phyloP scores from a whole-genome alignment of 2,113 vertebrate species.

The Protomyctophum bolini region DNA sequence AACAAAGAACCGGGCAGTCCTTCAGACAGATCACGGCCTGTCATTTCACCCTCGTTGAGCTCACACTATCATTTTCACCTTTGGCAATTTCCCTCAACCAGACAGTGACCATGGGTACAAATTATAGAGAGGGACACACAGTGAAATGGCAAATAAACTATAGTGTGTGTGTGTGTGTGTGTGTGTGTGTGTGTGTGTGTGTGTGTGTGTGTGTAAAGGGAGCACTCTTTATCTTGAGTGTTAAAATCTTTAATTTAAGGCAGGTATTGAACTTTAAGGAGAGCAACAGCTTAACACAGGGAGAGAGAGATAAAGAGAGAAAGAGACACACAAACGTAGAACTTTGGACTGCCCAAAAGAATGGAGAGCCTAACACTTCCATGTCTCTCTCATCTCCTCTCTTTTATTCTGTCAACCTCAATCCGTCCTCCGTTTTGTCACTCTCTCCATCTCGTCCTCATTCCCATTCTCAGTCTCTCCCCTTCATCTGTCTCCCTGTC shows the following conservation, averaged over 20 bases:
- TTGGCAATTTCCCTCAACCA: slow-evolving; percentile 42
- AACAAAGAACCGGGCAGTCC: slow-evolving; percentile 42
- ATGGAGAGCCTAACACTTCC: slow-evolving; percentile 42
- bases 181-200: too few species aligned
- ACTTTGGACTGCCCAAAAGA: slow-evolving; percentile 51
- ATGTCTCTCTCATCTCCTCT: slow-evolving; percentile 56
- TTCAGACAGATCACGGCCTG: slow-evolving; percentile 39
- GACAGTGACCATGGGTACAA: slow-evolving; percentile 39
- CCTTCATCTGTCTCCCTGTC: background rate
- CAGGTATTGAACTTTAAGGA: too few species aligned
- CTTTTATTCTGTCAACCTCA: slow-evolving; percentile 60
- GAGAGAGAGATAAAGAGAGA: slow-evolving; percentile 9
- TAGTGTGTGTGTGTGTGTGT: too few species aligned
- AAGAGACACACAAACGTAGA: slow-evolving; percentile 41
- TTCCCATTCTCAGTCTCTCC: slow-evolving; percentile 9
- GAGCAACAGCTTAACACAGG: background rate
- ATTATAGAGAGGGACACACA: slow-evolving; percentile 25
- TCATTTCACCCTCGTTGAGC: slow-evolving; percentile 53
- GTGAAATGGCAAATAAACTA: slow-evolving; percentile 7
- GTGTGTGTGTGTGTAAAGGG: too few species aligned
- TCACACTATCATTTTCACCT: slow-evolving; percentile 53
- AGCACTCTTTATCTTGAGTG: too few species aligned
- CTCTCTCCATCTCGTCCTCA: slow-evolving; percentile 15
- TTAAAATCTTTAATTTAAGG: too few species aligned
- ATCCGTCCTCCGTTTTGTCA: too few species aligned